These are phyloP conservation scores for Drosophila virilis DNA, from an alignment of 1,140 invertebrate genomes.

Conservation along the genomic window DNA sequence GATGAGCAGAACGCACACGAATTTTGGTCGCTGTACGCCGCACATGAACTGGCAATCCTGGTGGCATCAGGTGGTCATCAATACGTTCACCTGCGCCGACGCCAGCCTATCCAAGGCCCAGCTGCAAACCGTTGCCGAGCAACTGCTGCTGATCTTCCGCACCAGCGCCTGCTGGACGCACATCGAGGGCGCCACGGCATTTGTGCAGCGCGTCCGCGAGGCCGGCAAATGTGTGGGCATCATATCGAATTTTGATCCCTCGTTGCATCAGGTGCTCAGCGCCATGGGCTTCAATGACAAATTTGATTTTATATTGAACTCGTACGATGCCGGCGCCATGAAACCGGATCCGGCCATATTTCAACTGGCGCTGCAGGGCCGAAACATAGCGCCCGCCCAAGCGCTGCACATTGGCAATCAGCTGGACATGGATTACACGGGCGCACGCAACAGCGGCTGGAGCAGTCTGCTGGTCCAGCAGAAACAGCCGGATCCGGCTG, in stretches of 20 bases:
- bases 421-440: conserved; percentile 90
- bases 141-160: conserved; percentile 56
- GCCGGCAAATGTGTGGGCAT: conserved; percentile 69
- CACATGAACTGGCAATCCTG: conserved; percentile 68
- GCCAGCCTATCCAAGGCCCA: conserved; percentile 23
- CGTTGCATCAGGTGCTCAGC: conserved; percentile 51
- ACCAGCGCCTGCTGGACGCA: conserved; percentile 63
- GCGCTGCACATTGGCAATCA: conserved; percentile 94
- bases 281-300: conserved; percentile 57
- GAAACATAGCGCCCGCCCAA: conserved; percentile 85
- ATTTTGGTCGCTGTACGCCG: conserved; percentile 63
- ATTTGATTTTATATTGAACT: conserved; percentile 79
- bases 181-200: conserved; percentile 54
- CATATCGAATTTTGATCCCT: conserved; percentile 81
- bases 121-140: conserved; percentile 51
- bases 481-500: not conserved
- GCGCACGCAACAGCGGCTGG: conserved; percentile 91
- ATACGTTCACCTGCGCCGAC: conserved; percentile 60
- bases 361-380: conserved; percentile 43
- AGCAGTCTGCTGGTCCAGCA: conserved; percentile 85
- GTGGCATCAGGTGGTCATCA: conserved; percentile 67
- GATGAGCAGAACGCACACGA: conserved; percentile 60
- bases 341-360: conserved; percentile 74
- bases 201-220: conserved; percentile 58
- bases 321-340: conserved; percentile 72